Conservation (phyloP, 2,888 invertebrate genomes). For the Koerneria pararmatus region DNA sequence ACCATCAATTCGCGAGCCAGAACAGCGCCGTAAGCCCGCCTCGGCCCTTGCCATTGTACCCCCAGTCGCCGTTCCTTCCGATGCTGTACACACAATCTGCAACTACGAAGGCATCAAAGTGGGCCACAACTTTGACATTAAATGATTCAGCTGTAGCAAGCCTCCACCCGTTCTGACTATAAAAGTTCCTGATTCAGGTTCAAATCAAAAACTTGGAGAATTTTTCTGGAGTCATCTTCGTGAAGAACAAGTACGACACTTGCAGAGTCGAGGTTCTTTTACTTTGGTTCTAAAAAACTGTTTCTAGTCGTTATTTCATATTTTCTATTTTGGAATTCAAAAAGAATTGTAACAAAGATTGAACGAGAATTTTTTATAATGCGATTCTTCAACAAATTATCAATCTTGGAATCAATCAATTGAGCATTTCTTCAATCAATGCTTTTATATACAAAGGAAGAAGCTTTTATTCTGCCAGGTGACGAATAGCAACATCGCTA, state of each 20-base stretch:
- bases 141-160: background rate
- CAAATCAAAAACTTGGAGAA: constrained; percentile 51
- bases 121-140: constrained; percentile 8
- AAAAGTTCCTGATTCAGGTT: constrained; percentile 24
- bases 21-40: background rate
- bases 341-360: too few species aligned
- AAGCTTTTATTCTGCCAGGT: too few species aligned
- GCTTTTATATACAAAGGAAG: too few species aligned
- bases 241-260: constrained; percentile 59
- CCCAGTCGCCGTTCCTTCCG: constrained; percentile 46
- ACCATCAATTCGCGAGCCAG: background rate
- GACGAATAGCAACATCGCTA: constrained; percentile 48
- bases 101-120: constrained; percentile 60
- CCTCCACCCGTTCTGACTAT: background rate
- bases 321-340: too few species aligned
- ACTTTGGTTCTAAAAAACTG: background rate
- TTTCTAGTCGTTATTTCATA: background rate
- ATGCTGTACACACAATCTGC: constrained; percentile 57
- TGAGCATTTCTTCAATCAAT: too few species aligned
- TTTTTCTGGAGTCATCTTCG: constrained; percentile 59
- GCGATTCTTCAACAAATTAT: constrained; percentile 2
- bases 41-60: constrained; percentile 31
- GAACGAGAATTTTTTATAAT: too few species aligned
- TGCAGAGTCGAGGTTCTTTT: constrained; percentile 56
- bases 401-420: background rate